Percentiles rank a stretch among this genome's conserved stretches.
phyloP scores from a whole-genome alignment of 2,113 vertebrate species.

The Pterocles gutturalis region DNA sequence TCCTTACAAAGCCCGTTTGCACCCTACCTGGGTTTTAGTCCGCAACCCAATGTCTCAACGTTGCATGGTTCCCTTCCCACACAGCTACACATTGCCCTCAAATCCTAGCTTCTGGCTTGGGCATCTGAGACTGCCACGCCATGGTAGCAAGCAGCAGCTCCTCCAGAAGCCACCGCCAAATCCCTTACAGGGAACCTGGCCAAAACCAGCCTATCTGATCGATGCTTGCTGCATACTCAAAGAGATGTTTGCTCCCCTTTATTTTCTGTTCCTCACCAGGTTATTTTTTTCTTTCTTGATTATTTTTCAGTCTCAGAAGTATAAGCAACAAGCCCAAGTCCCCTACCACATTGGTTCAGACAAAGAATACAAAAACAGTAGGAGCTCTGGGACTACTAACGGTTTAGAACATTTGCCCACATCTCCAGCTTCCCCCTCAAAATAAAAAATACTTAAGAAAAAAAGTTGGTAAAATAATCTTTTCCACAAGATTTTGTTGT shows the following conservation, averaged over 20 bases:
- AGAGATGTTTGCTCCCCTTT: neutral
- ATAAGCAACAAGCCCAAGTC: neutral
- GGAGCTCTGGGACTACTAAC: neutral
- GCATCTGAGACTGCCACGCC: neutral
- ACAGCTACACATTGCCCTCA: neutral
- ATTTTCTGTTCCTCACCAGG: neutral
- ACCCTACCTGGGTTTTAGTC: neutral
- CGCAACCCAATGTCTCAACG: neutral
- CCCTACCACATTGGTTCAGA: accelerated
- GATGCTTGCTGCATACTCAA: neutral
- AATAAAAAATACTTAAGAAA: no score
- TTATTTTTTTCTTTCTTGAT: neutral
- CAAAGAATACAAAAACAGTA: neutral
- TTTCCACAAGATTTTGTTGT: neutral
- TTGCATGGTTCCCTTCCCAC: neutral
- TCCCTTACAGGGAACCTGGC: neutral
- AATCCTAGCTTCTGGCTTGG: neutral
- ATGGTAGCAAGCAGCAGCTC: neutral
- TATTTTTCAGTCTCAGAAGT: neutral
- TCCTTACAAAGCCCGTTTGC: neutral
- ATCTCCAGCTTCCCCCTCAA: neutral
- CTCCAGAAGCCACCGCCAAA: neutral
- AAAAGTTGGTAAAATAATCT: neutral
- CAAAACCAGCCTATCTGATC: neutral
- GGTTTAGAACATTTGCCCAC: neutral